Percentiles rank a stretch among this genome's conserved stretches.
Evolutionary conservation across 2,888 invertebrate genomes (phyloP).

Genomic region (Acanthoscelides obtectus): DNA sequence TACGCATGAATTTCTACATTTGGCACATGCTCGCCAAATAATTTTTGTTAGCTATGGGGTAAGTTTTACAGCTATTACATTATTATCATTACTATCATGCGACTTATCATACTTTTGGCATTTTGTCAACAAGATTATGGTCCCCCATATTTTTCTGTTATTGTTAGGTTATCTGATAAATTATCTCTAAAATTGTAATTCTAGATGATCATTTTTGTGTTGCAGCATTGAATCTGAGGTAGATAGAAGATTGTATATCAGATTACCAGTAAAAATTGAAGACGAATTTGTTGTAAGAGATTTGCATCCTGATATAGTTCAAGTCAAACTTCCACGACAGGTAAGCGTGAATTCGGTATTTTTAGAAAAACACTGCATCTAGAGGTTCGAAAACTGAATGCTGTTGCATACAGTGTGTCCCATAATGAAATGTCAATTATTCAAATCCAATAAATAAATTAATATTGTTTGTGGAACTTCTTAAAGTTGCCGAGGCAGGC

Average conservation of each 20-base stretch:
- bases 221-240: slow-evolving; percentile 24
- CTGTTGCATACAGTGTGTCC: no score
- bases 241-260: slow-evolving; percentile 32
- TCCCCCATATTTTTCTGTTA: not conserved
- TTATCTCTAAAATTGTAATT: not conserved
- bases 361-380: no score
- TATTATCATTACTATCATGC: not conserved
- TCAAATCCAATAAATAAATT: no score
- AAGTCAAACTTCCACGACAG: slow-evolving; percentile 36
- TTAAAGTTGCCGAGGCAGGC: no score
- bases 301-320: slow-evolving; percentile 37
- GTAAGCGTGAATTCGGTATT: slow-evolving; percentile 15
- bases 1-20: not conserved
- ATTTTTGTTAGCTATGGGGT: slow-evolving; percentile 17
- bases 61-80: not conserved
- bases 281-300: slow-evolving; percentile 35
- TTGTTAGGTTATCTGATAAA: not conserved
- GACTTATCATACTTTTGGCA: no score
- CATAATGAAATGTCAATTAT: no score
- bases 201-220: slow-evolving; percentile 3
- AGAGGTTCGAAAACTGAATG: no score
- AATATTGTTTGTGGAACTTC: no score
- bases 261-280: slow-evolving; percentile 36
- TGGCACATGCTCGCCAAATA: slow-evolving; percentile 14
- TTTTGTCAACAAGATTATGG: slow-evolving; percentile 6